Evolutionary conservation across 2,888 invertebrate species (phyloP), one percentile per base, ranked within the genome.

Genomic region (Pyrocoelia pectoralis): DNA sequence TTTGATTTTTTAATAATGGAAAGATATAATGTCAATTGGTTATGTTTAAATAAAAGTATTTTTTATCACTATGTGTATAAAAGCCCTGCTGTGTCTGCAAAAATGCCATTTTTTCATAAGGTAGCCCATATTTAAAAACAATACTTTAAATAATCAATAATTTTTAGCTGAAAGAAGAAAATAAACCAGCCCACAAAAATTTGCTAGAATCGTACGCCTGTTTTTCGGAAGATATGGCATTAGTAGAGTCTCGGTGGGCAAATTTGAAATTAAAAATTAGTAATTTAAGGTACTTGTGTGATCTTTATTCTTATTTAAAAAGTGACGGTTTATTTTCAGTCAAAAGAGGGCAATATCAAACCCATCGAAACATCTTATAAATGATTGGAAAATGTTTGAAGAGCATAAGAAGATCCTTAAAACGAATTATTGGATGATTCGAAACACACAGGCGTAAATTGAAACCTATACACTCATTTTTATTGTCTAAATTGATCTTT

Each of bases 1-100:
- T 79, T 89, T 74, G 87, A 89, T 76, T 80, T 82, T 59, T 83
- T 86, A 66, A 85, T 88, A 74, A 80, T 88, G 67, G 84, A 84
- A 68, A 85, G 84, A 72, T 88, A 88, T 73, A 85, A 86, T 71
- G 82, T 89, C 49, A 87, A 87, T 4, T 90, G 89, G 89, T 86
- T 87, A 71, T 83, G 87, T 71, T 85, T 89, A 66, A 88, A 89
- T 79, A 88, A 88, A 73, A 87, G 87, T 72, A 82, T 90, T 67
- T 89, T 88, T 79, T 85, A 77, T 67, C 74, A 78, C 67, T 77
- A 76, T 66, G 77, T 80, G 67, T 79, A 76, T 68, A 74, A 76
- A 69, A 76, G 75, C 51, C 72, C 76, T 15, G 71, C 71, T 63
- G 77, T 79, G 19, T 74, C 76, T 65, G 67, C 69, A 28, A 75